Evolutionary conservation across 2,113 vertebrate genomes (phyloP).

Genomic region (Strix uralensis): DNA sequence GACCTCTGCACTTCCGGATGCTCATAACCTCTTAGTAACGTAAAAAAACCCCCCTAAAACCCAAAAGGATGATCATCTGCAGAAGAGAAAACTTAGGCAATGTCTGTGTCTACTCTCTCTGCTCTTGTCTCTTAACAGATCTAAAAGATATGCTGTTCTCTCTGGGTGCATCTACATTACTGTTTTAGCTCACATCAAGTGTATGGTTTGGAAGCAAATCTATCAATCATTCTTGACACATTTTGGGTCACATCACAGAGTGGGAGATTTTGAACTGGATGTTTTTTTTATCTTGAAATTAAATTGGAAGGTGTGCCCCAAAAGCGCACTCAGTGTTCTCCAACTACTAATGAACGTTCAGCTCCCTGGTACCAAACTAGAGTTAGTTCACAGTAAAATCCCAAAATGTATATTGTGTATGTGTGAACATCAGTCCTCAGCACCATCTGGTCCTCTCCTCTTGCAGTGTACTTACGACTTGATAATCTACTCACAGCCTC

Average conservation of each 20-base stretch:
- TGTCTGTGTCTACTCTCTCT: neutral
- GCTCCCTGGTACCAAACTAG: neutral
- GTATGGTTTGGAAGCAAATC: neutral
- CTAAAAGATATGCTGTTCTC: neutral
- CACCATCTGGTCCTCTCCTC: neutral
- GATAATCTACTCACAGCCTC: neutral
- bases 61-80: neutral
- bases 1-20: neutral
- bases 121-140: neutral
- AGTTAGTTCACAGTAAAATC: neutral
- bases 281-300: neutral
- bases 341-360: neutral
- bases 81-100: neutral
- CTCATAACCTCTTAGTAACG: neutral
- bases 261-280: neutral
- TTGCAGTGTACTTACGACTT: neutral
- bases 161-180: neutral
- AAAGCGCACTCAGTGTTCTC: neutral
- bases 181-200: neutral
- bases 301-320: neutral
- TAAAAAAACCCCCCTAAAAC: fast-evolving
- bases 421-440: neutral
- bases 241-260: neutral
- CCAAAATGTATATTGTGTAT: neutral
- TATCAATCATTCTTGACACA: neutral